These are phyloP conservation scores for Sardina pilchardus DNA, from an alignment of 2,113 vertebrate species.

Conservation along the genomic window DNA sequence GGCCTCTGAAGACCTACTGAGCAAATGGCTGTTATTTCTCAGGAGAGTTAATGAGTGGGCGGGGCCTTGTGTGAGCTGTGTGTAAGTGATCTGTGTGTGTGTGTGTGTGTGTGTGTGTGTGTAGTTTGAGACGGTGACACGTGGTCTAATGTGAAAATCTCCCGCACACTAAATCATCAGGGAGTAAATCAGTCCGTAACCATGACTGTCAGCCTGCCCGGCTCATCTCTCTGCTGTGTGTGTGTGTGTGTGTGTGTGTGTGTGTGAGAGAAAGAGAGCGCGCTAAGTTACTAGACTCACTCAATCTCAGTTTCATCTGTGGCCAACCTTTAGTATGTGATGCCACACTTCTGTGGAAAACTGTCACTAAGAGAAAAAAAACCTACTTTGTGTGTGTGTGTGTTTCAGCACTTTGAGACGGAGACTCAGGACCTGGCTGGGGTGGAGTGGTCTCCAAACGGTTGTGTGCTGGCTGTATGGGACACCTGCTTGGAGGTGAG, in stretches of 20 bases:
- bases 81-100: neutral
- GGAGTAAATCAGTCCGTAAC: neutral
- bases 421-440: conserved; percentile 92
- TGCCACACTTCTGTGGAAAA: neutral
- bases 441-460: conserved; percentile 93
- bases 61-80: neutral
- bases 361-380: too few species aligned
- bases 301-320: neutral
- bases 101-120: neutral
- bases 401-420: conserved; percentile 87
- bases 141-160: neutral
- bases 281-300: neutral
- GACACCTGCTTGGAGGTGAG: conserved; percentile 91
- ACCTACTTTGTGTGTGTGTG: neutral
- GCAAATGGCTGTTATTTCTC: neutral
- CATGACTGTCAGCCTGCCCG: neutral
- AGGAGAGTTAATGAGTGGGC: neutral
- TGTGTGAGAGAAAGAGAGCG: neutral
- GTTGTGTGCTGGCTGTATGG: conserved; percentile 92
- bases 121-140: neutral
- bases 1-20: neutral
- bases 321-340: neutral
- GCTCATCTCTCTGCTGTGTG: neutral
- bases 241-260: neutral
- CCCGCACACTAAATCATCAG: neutral